Conservation (phyloP, 2,113 vertebrate species). For the Spea multiplicata region DNA sequence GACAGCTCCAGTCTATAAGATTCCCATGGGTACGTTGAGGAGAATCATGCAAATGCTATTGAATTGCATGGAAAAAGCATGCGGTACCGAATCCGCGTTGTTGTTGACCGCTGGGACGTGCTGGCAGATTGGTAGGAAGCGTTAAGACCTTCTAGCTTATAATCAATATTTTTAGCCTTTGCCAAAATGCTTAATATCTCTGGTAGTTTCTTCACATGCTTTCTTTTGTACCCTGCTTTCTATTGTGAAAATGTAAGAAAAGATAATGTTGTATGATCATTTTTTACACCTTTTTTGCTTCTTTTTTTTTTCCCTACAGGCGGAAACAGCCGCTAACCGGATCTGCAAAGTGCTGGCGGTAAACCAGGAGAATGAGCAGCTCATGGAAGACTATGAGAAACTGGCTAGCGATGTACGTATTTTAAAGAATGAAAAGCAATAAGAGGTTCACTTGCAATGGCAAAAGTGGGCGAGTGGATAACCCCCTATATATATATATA, state of each 20-base stretch:
- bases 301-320: slow-evolving; percentile 72
- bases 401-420: slow-evolving; percentile 95
- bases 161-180: too few relatives aligned
- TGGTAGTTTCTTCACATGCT: neutral
- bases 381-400: slow-evolving; percentile 99
- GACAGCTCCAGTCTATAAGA: too few relatives aligned
- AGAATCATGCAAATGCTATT: too few relatives aligned
- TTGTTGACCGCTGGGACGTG: too few relatives aligned
- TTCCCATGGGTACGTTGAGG: too few relatives aligned
- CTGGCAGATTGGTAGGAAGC: too few relatives aligned
- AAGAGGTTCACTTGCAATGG: neutral
- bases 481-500: neutral
- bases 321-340: slow-evolving; percentile 97
- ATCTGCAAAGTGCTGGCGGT: slow-evolving; percentile 99
- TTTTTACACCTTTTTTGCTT: neutral
- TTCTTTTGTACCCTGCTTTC: neutral
- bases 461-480: neutral
- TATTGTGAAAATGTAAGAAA: neutral
- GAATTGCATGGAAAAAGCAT: too few relatives aligned
- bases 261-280: neutral
- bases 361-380: slow-evolving; percentile 98
- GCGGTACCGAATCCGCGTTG: too few relatives aligned
- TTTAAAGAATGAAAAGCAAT: neutral
- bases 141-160: too few relatives aligned
- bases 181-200: too few relatives aligned